These are phyloP conservation scores for Paramormyrops kingsleyae DNA, from an alignment of 2,113 vertebrate species.

Conservation along the genomic window DNA sequence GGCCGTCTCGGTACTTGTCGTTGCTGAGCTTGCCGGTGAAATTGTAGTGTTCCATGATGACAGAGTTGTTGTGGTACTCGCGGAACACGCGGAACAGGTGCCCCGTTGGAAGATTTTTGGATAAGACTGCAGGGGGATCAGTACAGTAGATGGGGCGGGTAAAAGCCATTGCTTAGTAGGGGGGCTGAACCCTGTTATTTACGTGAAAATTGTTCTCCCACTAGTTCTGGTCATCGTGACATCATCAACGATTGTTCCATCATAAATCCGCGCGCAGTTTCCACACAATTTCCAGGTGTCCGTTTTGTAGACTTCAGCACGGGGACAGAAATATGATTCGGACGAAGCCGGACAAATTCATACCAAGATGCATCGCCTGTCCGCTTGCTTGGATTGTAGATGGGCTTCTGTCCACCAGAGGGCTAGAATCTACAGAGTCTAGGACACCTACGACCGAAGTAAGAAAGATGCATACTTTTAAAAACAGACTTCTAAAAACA, in stretches of 20 bases:
- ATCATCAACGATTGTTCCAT: neutral
- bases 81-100: slow-evolving; percentile 49
- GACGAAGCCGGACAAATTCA: neutral
- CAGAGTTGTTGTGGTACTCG: slow-evolving; percentile 59
- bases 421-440: slow-evolving; percentile 25
- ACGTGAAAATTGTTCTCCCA: neutral
- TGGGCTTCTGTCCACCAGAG: slow-evolving; percentile 29
- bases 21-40: slow-evolving; percentile 74
- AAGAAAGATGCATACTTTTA: neutral
- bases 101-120: slow-evolving; percentile 21
- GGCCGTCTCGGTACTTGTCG: slow-evolving; percentile 61
- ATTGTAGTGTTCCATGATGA: slow-evolving; percentile 77
- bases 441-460: neutral
- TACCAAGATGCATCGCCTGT: neutral
- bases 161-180: slow-evolving; percentile 26
- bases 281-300: neutral
- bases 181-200: neutral
- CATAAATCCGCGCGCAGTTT: neutral
- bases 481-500: neutral
- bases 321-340: neutral
- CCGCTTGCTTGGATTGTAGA: slow-evolving; percentile 18
- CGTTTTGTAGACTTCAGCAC: neutral
- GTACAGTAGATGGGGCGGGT: slow-evolving; percentile 32
- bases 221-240: slow-evolving; percentile 28
- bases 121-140: slow-evolving; percentile 21